Evolutionary conservation across 2,113 vertebrate genomes (phyloP), one percentile per base, ranked within the genome.

Genomic region (Calidris pygmaea): DNA sequence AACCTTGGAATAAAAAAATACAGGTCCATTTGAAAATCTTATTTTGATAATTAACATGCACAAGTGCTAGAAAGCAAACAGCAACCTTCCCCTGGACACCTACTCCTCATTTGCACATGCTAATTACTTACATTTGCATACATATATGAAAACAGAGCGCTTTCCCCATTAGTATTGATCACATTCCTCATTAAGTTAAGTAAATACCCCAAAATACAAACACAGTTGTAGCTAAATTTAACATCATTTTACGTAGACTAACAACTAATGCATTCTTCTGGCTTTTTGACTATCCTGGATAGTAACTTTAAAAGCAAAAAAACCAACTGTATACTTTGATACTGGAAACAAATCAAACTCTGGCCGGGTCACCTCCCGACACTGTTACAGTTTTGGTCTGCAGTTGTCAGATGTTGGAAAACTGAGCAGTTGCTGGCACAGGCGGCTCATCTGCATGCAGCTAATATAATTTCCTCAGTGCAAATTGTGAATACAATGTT

Each of bases 51-150:
- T 96, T 94, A 96, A 75, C 72, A 93, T 85, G 45, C 79, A 94
- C 39, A 68, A 96, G 75, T 32, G 23, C 95, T 80, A 88, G 84
- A 95, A 96, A 94, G 94, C 88, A 97, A 98, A 96, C 73, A 96
- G 53, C 71, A 96, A 83, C 85, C 89, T 97, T 97, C 95, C 96
- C 85, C 96, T 96, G 97, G 95, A 97, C 93, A 96, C 93, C 76
- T 58, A 94, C 78, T 96, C 70, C 70, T 98, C 92, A 62, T 97
- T 97, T 98, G 92, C 60, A 81, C 76, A 89, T 95, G 78, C 60
- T 98, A 97, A 98, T 97, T 95, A 84, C 83, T 84, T 79, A 21
- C 37, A 93, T 98, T 97, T 98, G 65, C 97, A 97, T 97, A 85
- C 78, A 95, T 74, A 77, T 71, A 73, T 77, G 95, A 95, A 96